Evolutionary conservation across 2,888 invertebrate species (phyloP), one percentile per base, ranked within the genome.

Genomic region (Notodonta dromedarius): DNA sequence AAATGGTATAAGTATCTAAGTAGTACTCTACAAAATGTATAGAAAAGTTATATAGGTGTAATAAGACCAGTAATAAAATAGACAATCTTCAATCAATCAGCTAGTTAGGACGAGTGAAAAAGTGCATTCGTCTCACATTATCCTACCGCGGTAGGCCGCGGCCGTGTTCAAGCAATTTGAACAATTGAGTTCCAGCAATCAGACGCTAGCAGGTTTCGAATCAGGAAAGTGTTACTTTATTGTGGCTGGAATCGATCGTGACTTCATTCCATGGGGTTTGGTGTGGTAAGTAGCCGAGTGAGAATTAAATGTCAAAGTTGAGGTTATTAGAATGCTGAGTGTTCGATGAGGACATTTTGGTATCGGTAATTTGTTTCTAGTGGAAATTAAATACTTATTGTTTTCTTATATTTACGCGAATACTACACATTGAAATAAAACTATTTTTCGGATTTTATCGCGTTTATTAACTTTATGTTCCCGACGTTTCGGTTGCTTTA

Each of bases 121-220:
- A 70, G 57, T 58, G 56, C 58, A 56, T 50, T 60, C 56, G 69
- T 66, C 67, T 65, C 66, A 66, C 61, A 61, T 73, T 62, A 71
- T 70, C 71, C 56, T 62, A 35, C 66, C 70, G 66, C 65, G 69
- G 74, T 71, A 71, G 60, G 62, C 61, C 68, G 59, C 63, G 60
- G 62, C 61, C 68, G 59, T 64, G 66, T 65, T 65, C 67, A 65
- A 48, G 70, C 65, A 75, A 76, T 73, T 76, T 70, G 65, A 68
- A 73, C 73, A 79, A 78, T 70, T 73, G 65, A 73, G 68, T 61
- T 65, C 71, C 56, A 57, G 79, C 75, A 82, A 82, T 82, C 79
- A 73, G 70, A 79, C 77, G 76, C 78, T 24, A 24, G 24, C 80
- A 80, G 74, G 77, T 76, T 77, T 77, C 70, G 73, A 73, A 78